Evolutionary conservation across 2,797 vertebrate species (phyloP).

Genomic region (Pseudochirops cupreus): DNA sequence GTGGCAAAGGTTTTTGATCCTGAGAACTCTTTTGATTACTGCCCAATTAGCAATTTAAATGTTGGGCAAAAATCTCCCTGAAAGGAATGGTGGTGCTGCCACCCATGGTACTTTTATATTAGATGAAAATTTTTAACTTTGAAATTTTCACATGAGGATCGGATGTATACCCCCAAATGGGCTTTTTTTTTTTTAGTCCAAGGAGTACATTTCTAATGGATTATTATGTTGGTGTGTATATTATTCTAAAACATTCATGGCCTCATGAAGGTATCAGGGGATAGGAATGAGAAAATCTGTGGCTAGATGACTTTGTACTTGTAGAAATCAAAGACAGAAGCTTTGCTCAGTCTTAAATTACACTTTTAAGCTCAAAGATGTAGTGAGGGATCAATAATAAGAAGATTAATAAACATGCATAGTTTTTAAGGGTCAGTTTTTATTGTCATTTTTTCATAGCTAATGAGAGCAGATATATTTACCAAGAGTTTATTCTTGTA

Average conservation of each 20-base stretch:
- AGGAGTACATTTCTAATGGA: slow-evolving; percentile 51
- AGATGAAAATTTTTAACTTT: neutral
- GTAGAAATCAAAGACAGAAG: slow-evolving; percentile 2
- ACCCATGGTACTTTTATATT: neutral
- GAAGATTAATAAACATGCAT: neutral
- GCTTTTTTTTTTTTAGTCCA: slow-evolving; percentile 38
- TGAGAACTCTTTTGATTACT: slow-evolving; percentile 13
- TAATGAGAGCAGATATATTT: slow-evolving; percentile 47
- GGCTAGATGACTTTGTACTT: neutral
- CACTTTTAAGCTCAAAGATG: neutral
- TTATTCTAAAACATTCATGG: slow-evolving; percentile 70
- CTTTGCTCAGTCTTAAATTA: slow-evolving; percentile 16
- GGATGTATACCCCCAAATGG: neutral
- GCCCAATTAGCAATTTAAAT: neutral
- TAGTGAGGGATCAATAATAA: slow-evolving; percentile 6
- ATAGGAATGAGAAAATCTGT: neutral
- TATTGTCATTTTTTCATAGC: neutral
- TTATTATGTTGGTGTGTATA: slow-evolving; percentile 51
- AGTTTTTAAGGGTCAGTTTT: slow-evolving; percentile 26
- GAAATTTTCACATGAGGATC: neutral
- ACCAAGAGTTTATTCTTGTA: neutral
- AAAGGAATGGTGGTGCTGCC: slow-evolving; percentile 3
- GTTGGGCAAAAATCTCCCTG: slow-evolving; percentile 18
- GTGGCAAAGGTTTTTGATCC: neutral
- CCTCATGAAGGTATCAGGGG: slow-evolving; percentile 20